phyloP scores from a whole-genome alignment of 2,888 invertebrate genomes.

The Cerastis leucographa region DNA sequence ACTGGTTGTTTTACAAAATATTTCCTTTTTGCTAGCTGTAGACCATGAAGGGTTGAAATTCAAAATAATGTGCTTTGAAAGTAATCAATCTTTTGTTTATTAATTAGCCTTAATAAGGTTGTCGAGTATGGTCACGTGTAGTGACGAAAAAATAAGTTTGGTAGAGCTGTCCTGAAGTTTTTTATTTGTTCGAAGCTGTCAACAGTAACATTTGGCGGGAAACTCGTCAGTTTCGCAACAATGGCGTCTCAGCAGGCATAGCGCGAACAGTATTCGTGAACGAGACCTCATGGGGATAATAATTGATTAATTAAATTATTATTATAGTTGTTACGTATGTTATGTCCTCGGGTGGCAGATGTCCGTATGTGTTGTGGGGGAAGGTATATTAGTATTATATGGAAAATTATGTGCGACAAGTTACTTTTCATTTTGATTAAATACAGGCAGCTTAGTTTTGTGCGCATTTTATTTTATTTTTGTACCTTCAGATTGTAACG shows the following conservation, averaged over 20 bases:
- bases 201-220: constrained; percentile 64
- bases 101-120: neutral
- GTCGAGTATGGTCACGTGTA: neutral
- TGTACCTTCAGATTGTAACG: too few relatives aligned
- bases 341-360: constrained; percentile 49
- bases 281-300: constrained; percentile 63
- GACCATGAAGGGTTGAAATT: neutral
- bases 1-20: neutral
- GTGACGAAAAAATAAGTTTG: neutral
- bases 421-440: neutral
- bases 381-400: constrained; percentile 4
- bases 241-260: constrained; percentile 65
- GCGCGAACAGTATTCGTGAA: constrained; percentile 45
- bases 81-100: neutral
- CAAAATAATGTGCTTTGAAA: neutral
- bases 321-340: constrained; percentile 59
- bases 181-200: constrained; percentile 6
- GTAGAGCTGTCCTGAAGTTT: neutral
- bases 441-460: neutral
- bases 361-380: constrained; percentile 40
- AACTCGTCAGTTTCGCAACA: constrained; percentile 49
- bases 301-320: constrained; percentile 70
- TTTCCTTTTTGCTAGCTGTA: neutral
- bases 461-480: neutral
- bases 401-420: constrained; percentile 4